Conservation (phyloP, 30 jellyfish, hydroid and myxozoan genomes). For the Catostylus mosaicus region DNA sequence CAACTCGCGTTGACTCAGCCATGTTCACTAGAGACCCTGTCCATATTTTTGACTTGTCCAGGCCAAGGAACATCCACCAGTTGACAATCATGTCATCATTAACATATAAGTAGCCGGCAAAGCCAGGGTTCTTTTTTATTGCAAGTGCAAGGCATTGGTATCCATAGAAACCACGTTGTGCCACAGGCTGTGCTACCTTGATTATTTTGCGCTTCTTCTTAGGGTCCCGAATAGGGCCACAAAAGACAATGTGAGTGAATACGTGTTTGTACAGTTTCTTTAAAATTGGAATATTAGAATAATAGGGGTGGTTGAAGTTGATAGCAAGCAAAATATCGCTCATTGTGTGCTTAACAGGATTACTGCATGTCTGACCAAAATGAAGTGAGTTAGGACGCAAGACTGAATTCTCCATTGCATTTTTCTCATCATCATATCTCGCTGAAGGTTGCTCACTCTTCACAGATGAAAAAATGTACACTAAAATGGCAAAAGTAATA, state of each 20-base stretch:
- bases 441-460: slow-evolving; percentile 9
- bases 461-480: slow-evolving; percentile 15
- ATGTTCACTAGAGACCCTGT: slow-evolving; percentile 20
- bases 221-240: slow-evolving; percentile 72
- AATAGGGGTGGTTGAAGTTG: slow-evolving; percentile 47
- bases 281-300: slow-evolving; percentile 42
- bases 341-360: slow-evolving; percentile 33
- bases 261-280: slow-evolving; percentile 36
- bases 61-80: slow-evolving; percentile 76
- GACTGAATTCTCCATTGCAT: slow-evolving; percentile 14
- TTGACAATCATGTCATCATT: slow-evolving; percentile 75
- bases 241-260: slow-evolving; percentile 53
- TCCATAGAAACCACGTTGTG: slow-evolving; percentile 68
- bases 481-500: slow-evolving; percentile 13
- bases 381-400: slow-evolving; percentile 47
- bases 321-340: slow-evolving; percentile 51
- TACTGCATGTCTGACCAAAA: slow-evolving; percentile 41
- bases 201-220: slow-evolving; percentile 40
- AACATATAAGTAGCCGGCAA: slow-evolving; percentile 64
- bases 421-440: slow-evolving; percentile 16
- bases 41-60: slow-evolving; percentile 70
- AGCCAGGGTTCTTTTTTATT: slow-evolving; percentile 53
- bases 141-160: slow-evolving; percentile 73
- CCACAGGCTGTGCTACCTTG: slow-evolving; percentile 48
- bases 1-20: slow-evolving; percentile 44